phyloP scores from a whole-genome alignment of 2,113 vertebrate genomes.

The Perccottus glenii region DNA sequence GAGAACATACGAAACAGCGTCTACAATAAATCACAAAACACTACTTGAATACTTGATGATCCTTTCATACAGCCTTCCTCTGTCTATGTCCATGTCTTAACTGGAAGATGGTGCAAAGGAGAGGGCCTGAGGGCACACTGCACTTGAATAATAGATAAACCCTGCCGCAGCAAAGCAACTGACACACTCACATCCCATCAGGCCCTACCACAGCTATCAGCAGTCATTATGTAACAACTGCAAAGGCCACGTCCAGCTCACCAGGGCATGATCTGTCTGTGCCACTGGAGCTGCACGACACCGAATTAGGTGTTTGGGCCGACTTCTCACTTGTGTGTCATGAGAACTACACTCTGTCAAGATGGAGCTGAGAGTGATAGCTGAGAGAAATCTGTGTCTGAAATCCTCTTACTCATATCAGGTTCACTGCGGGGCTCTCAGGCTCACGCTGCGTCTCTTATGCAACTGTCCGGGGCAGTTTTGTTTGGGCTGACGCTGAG shows the following conservation, averaged over 20 bases:
- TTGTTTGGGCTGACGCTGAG: slow-evolving; percentile 46
- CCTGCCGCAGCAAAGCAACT: slow-evolving; percentile 41
- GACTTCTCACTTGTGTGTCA: slow-evolving; percentile 13
- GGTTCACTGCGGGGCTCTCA: slow-evolving; percentile 27
- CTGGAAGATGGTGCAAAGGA: slow-evolving; percentile 20
- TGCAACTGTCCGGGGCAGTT: slow-evolving; percentile 45
- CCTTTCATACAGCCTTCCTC: background rate
- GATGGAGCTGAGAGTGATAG: slow-evolving; percentile 17
- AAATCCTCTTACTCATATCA: slow-evolving; percentile 47
- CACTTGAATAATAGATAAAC: slow-evolving; percentile 67
- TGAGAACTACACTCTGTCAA: slow-evolving; percentile 17
- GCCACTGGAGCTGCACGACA: background rate
- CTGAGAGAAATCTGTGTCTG: slow-evolving; percentile 26
- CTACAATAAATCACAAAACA: background rate
- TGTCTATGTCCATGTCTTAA: slow-evolving; percentile 10
- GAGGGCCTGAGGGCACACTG: slow-evolving; percentile 23
- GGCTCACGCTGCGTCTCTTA: slow-evolving; percentile 31
- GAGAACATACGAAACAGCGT: no score
- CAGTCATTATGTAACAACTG: slow-evolving; percentile 62
- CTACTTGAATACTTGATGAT: background rate
- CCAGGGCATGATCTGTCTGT: slow-evolving; percentile 10
- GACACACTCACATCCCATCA: slow-evolving; percentile 46
- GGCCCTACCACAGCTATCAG: slow-evolving; percentile 37
- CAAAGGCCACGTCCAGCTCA: slow-evolving; percentile 40
- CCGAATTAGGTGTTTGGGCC: slow-evolving; percentile 37